phyloP scores from a whole-genome alignment of 2,888 invertebrate species.

The Chloroclystis v-ata region DNA sequence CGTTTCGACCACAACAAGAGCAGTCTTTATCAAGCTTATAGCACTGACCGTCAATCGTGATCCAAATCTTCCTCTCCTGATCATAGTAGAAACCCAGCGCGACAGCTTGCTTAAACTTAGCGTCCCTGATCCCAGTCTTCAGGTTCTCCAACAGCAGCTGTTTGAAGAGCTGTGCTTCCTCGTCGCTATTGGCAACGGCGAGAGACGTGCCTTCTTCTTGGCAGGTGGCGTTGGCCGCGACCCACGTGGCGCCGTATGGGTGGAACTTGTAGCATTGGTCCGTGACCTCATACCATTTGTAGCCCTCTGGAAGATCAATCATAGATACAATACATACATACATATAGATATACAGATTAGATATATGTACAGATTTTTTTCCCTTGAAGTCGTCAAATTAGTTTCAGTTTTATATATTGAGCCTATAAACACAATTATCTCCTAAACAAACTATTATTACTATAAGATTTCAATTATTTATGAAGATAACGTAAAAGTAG shows the following conservation, averaged over 20 bases:
- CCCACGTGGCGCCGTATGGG: background rate
- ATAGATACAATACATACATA: too few relatives aligned
- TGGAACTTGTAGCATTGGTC: constrained; percentile 1
- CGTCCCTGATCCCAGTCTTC: background rate
- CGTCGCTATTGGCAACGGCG: background rate
- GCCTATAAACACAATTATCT: too few relatives aligned
- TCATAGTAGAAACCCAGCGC: background rate
- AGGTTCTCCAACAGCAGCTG: background rate
- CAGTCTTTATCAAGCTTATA: background rate
- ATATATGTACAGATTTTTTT: too few relatives aligned
- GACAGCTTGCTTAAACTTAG: background rate
- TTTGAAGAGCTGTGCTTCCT: background rate
- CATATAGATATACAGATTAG: too few relatives aligned
- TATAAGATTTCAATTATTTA: too few relatives aligned
- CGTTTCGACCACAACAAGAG: too few relatives aligned
- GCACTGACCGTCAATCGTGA: background rate
- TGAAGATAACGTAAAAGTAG: too few relatives aligned
- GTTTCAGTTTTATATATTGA: too few relatives aligned
- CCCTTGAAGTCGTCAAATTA: too few relatives aligned
- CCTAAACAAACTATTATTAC: too few relatives aligned
- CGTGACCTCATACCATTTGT: background rate
- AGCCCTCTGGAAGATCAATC: background rate
- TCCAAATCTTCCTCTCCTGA: background rate
- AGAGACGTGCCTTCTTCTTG: background rate
- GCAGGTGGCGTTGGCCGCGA: background rate